Conservation (phyloP, 2,797 vertebrate genomes). For the Anas bahamensis region DNA sequence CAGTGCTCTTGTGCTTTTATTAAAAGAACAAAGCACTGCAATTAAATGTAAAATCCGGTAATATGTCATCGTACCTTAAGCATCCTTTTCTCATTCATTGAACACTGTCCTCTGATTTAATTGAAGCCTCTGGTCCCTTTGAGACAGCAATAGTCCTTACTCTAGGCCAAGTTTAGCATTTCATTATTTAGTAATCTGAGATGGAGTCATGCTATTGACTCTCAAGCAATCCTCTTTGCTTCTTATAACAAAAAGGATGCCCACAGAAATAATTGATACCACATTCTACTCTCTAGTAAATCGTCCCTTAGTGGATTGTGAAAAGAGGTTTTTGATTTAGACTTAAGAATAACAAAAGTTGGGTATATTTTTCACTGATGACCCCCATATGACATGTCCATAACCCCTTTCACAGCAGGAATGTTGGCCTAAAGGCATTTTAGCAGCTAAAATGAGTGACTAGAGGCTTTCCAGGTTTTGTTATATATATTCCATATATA, state of each 20-base stretch:
- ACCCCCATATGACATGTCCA: conserved; percentile 67
- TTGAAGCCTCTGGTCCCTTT: conserved; percentile 63
- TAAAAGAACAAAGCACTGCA: conserved; percentile 72
- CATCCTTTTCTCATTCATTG: conserved; percentile 64
- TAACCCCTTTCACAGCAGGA: conserved; percentile 71
- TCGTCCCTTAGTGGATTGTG: conserved; percentile 59
- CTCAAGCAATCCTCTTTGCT: conserved; percentile 72
- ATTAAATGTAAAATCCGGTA: conserved; percentile 74
- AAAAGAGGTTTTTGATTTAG: conserved; percentile 70
- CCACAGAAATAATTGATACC: conserved; percentile 79
- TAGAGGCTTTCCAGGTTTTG: conserved; percentile 75
- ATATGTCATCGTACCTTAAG: conserved; percentile 67
- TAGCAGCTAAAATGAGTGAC: conserved; percentile 64
- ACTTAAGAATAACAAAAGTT: conserved; percentile 71
- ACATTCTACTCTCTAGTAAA: conserved; percentile 73
- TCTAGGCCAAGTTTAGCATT: conserved; percentile 68
- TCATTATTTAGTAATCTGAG: conserved; percentile 71
- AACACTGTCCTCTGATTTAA: conserved; percentile 61
- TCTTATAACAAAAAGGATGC: conserved; percentile 76
- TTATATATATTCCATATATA: conserved; percentile 66
- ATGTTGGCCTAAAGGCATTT: conserved; percentile 70
- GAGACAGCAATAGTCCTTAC: conserved; percentile 70
- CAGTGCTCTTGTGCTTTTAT: conserved; percentile 67
- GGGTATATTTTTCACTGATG: conserved; percentile 69
- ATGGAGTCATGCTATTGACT: conserved; percentile 63